These are phyloP conservation scores for Zaprionus lineosus DNA, from an alignment of 2,888 invertebrate species.

Conservation along the genomic window DNA sequence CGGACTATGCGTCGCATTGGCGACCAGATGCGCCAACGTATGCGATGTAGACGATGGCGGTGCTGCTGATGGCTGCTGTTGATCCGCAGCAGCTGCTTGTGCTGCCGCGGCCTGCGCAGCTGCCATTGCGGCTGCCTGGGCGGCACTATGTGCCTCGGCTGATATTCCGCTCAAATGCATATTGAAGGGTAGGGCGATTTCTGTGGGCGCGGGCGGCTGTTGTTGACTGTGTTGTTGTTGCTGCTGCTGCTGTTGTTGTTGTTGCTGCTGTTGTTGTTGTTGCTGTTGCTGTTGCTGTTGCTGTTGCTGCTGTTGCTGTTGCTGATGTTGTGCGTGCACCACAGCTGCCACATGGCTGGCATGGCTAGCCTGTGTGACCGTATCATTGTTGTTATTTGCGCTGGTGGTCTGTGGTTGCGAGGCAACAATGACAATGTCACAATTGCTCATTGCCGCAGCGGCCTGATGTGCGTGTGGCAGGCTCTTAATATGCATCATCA, in stretches of 20 bases:
- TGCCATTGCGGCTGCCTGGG: constrained; percentile 82
- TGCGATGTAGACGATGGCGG: constrained; percentile 59
- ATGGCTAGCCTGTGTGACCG: constrained; percentile 70
- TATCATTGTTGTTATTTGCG: constrained; percentile 75
- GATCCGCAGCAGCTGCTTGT: constrained; percentile 80
- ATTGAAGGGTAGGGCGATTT: constrained; percentile 80
- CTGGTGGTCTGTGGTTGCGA: constrained; percentile 79
- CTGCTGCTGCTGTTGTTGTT: constrained; percentile 60
- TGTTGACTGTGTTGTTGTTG: constrained; percentile 72
- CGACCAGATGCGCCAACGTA: constrained; percentile 74
- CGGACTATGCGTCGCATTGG: constrained; percentile 77
- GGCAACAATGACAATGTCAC: constrained; percentile 82
- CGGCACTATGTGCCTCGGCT: constrained; percentile 80
- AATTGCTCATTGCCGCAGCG: constrained; percentile 81
- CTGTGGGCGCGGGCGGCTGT: constrained; percentile 77
- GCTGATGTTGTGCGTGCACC: constrained; percentile 68
- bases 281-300: constrained; percentile 60
- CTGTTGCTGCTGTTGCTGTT: constrained; percentile 63
- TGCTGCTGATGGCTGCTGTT: constrained; percentile 53
- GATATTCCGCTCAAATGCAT: constrained; percentile 79
- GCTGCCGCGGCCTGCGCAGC: constrained; percentile 82
- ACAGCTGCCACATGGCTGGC: constrained; percentile 63
- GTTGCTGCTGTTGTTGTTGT: constrained; percentile 70
- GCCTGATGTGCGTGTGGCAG: constrained; percentile 80
- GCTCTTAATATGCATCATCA: constrained; percentile 80